Conservation (phyloP, 2,888 invertebrate species). For the Noctuana brunneofusca region DNA sequence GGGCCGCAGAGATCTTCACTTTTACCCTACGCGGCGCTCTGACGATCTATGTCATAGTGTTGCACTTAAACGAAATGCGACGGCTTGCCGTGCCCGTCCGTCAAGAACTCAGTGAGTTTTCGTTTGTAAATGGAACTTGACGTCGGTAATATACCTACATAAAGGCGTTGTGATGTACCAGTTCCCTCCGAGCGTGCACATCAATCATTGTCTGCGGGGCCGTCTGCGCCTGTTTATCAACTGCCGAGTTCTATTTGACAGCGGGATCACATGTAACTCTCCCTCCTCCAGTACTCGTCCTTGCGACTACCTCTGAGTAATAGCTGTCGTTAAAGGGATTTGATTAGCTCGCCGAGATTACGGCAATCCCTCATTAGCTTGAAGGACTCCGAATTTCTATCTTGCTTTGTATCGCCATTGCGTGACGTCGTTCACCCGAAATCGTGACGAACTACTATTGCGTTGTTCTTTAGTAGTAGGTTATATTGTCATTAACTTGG, state of each 20-base stretch:
- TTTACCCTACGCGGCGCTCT: too few species aligned
- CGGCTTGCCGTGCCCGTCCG: background rate
- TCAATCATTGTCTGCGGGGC: conserved; percentile 71
- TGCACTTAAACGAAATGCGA: background rate
- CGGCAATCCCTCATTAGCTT: conserved; percentile 23
- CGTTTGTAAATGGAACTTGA: conserved; percentile 17
- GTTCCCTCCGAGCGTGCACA: conserved; percentile 42
- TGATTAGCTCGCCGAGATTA: conserved; percentile 24
- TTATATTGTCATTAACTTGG: conserved; percentile 44
- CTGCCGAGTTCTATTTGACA: conserved; percentile 39
- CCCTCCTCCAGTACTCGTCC: background rate
- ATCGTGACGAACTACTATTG: conserved; percentile 18
- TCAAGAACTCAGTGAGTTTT: conserved; percentile 7
- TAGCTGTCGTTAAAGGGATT: conserved; percentile 25
- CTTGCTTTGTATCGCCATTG: conserved; percentile 8
- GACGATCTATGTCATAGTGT: background rate
- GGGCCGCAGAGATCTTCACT: too few species aligned
- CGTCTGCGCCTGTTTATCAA: conserved; percentile 50
- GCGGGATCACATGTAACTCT: conserved; percentile 4
- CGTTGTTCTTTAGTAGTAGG: conserved; percentile 21
- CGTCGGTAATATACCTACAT: conserved; percentile 15
- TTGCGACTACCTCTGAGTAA: conserved; percentile 18
- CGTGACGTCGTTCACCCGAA: conserved; percentile 8
- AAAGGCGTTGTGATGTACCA: conserved; percentile 31
- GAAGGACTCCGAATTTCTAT: conserved; percentile 12